These are phyloP conservation scores for Nephila pilipes DNA, from an alignment of 1,140 invertebrate species.

Conservation along the genomic window DNA sequence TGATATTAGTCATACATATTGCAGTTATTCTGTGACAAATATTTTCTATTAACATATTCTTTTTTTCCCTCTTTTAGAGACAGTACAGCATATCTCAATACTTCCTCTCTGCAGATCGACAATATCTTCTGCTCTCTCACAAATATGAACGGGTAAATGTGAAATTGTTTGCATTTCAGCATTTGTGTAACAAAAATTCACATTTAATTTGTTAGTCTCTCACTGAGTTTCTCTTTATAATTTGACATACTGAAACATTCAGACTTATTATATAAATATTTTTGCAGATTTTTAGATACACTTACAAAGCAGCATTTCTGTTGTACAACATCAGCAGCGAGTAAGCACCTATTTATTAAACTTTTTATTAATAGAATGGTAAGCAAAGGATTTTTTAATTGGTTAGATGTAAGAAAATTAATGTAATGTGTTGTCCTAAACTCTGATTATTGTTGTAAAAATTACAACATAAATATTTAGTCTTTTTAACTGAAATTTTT, in stretches of 20 bases:
- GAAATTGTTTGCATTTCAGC: background rate
- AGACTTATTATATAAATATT: background rate
- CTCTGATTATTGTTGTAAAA: too few relatives aligned
- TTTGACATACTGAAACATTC: too few relatives aligned
- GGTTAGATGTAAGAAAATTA: too few relatives aligned
- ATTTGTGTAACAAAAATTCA: too few relatives aligned
- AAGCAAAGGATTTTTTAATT: too few relatives aligned
- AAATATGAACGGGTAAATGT: conserved; percentile 65
- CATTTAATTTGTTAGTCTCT: too few relatives aligned
- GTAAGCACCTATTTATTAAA: conserved; percentile 59
- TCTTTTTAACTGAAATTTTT: too few relatives aligned
- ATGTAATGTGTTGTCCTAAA: too few relatives aligned
- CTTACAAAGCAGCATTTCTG: conserved; percentile 75
- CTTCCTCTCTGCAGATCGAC: conserved; percentile 53
- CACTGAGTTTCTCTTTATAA: too few relatives aligned
- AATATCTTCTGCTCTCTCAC: conserved; percentile 61
- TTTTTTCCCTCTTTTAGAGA: conserved; percentile 41
- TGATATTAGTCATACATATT: too few relatives aligned
- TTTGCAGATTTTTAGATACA: conserved; percentile 72
- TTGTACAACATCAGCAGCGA: conserved; percentile 75
- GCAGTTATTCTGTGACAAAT: background rate
- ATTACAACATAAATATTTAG: too few relatives aligned
- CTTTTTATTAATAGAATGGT: too few relatives aligned
- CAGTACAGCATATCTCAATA: conserved; percentile 70
- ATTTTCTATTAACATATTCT: background rate